Percentiles rank a stretch among this genome's conserved stretches.
Evolutionary conservation across 2,797 vertebrate species (phyloP).

Genomic region (Pipistrellus nathusii): DNA sequence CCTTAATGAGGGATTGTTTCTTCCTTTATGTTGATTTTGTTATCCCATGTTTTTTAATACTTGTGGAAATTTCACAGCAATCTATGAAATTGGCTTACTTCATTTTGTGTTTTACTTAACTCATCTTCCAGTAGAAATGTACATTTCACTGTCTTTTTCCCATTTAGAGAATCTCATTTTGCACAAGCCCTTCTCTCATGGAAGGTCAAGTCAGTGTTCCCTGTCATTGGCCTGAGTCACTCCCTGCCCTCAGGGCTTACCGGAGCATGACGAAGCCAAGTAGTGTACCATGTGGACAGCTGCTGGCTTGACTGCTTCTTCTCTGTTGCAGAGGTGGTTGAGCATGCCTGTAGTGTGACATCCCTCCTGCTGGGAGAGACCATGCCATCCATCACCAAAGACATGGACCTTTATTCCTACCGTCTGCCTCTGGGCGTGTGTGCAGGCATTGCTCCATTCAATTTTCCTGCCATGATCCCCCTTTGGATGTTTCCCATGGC

Average conservation of each 20-base stretch:
- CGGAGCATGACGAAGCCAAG: background rate
- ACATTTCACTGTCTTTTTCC: background rate
- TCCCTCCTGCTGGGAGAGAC: conserved; percentile 97
- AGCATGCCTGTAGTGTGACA: conserved; percentile 96
- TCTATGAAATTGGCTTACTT: conserved; percentile 15
- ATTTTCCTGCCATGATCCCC: conserved; percentile 99
- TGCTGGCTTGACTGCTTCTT: conserved; percentile 56
- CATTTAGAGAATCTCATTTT: conserved; percentile 43
- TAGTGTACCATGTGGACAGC: background rate
- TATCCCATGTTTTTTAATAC: conserved; percentile 39
- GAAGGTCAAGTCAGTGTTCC: background rate
- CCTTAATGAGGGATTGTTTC: background rate
- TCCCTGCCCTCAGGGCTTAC: background rate
- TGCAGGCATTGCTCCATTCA: conserved; percentile 96
- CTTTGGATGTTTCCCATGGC: conserved; percentile 99
- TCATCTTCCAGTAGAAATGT: background rate
- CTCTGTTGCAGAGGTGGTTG: conserved; percentile 95
- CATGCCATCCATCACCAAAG: conserved; percentile 96
- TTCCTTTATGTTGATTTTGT: conserved; percentile 30
- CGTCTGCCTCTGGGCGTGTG: conserved; percentile 95
- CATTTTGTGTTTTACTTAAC: conserved; percentile 31
- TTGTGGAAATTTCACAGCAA: conserved; percentile 28
- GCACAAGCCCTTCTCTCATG: background rate
- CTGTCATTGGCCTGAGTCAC: background rate
- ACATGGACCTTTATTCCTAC: conserved; percentile 97